A percentile compares a stretch with the other conserved stretches of the same genome.
Conservation (phyloP, 2,797 vertebrate species). For the Salmo trutta region DNA sequence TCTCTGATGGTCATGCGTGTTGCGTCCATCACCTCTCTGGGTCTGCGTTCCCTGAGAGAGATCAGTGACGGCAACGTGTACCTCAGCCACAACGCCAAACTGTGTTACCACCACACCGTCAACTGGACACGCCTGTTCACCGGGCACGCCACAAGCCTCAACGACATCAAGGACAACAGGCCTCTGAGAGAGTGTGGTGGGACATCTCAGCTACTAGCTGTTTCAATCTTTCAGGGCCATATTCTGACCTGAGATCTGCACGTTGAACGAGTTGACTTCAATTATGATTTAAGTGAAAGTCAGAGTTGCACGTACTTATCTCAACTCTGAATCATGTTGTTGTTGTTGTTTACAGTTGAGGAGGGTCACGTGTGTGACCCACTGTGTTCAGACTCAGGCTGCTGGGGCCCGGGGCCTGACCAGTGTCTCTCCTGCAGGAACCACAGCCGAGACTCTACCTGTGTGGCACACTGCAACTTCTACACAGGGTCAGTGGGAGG, state of each 20-base stretch:
- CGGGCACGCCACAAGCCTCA: constrained; percentile 50
- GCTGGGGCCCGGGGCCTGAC: constrained; percentile 88
- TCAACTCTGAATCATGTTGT: not conserved
- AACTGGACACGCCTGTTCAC: constrained; percentile 85
- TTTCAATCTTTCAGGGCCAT: no score
- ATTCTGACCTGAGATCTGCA: no score
- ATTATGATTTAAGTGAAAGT: no score
- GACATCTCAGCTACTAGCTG: not conserved
- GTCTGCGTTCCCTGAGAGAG: constrained; percentile 86
- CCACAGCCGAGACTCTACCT: constrained; percentile 82
- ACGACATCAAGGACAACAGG: constrained; percentile 85
- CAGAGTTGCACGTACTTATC: no score
- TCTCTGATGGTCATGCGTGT: constrained; percentile 91
- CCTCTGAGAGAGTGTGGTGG: constrained; percentile 75
- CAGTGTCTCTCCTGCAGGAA: constrained; percentile 90
- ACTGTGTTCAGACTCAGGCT: constrained; percentile 86
- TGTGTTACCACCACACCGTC: constrained; percentile 89
- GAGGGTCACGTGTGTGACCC: constrained; percentile 87
- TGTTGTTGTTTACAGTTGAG: constrained; percentile 73
- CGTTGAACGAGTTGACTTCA: no score
- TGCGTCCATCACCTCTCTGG: constrained; percentile 85
- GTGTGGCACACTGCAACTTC: constrained; percentile 86
- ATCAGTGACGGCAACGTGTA: constrained; percentile 91
- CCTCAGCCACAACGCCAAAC: constrained; percentile 87
- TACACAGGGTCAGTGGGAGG: constrained; percentile 72